Conservation (phyloP, 2,113 vertebrate species). For the Lepus timidus region DNA sequence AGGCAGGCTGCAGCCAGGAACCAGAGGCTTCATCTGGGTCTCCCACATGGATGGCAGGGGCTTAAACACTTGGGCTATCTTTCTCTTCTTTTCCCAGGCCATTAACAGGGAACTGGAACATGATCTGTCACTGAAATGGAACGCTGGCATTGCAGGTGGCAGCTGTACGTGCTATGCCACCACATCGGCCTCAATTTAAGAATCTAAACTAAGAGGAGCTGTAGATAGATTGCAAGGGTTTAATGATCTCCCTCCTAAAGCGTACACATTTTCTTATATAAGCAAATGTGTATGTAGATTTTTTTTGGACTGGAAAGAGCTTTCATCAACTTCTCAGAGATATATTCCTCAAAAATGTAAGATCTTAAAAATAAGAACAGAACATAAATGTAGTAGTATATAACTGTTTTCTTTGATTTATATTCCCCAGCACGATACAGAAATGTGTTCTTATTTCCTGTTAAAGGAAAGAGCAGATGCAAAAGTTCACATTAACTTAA, state of each 20-base stretch:
- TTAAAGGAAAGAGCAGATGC: not conserved
- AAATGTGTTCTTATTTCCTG: constrained; percentile 2
- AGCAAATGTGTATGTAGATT: not conserved
- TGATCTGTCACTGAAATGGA: too few species aligned
- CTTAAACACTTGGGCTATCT: too few species aligned
- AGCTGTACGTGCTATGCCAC: too few species aligned
- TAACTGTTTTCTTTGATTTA: constrained; percentile 27
- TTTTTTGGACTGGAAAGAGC: not conserved
- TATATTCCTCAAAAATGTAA: constrained; percentile 36
- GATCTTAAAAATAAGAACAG: constrained; percentile 37
- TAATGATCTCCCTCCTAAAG: not conserved
- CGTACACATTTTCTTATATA: not conserved
- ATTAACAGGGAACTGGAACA: too few species aligned
- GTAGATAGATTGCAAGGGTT: not conserved
- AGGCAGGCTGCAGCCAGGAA: too few species aligned
- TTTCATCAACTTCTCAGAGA: constrained; percentile 45
- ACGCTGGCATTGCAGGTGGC: too few species aligned
- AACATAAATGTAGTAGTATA: constrained; percentile 12
- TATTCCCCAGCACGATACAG: not conserved
- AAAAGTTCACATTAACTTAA: constrained; percentile 54
- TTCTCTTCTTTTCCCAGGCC: too few species aligned
- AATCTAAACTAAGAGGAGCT: not conserved
- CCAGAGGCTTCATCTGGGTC: too few species aligned
- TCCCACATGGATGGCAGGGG: too few species aligned
- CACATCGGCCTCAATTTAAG: too few species aligned